These are phyloP conservation scores for Aphis craccivora DNA, from an alignment of 1,140 invertebrate genomes.

Conservation along the genomic window DNA sequence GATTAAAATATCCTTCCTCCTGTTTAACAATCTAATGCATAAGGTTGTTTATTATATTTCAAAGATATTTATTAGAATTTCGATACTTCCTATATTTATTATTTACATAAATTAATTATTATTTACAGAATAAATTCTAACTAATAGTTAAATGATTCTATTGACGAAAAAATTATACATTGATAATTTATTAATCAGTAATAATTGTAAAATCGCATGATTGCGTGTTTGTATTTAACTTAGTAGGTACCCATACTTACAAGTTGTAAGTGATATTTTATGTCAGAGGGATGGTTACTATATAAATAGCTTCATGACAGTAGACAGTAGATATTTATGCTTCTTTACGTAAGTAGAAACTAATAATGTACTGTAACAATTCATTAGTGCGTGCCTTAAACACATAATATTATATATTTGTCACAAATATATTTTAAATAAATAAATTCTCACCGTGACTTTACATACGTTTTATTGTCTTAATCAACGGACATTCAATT, in stretches of 20 bases:
- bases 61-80: background rate
- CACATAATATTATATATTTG: background rate
- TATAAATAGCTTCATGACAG: background rate
- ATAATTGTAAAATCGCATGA: constrained; percentile 9
- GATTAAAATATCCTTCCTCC: too few relatives aligned
- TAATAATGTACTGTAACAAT: background rate
- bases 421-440: background rate
- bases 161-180: background rate
- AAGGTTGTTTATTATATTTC: background rate
- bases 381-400: background rate
- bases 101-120: background rate
- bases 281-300: background rate
- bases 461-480: background rate
- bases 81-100: background rate
- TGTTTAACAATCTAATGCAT: background rate
- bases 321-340: background rate
- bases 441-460: background rate
- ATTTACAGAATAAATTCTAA: background rate
- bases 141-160: background rate
- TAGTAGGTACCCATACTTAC: background rate
- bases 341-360: background rate
- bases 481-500: background rate
- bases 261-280: background rate
- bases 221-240: background rate
- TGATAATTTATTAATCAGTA: background rate